phyloP scores from a whole-genome alignment of 2,113 vertebrate genomes.

The Anoplopoma fimbria region DNA sequence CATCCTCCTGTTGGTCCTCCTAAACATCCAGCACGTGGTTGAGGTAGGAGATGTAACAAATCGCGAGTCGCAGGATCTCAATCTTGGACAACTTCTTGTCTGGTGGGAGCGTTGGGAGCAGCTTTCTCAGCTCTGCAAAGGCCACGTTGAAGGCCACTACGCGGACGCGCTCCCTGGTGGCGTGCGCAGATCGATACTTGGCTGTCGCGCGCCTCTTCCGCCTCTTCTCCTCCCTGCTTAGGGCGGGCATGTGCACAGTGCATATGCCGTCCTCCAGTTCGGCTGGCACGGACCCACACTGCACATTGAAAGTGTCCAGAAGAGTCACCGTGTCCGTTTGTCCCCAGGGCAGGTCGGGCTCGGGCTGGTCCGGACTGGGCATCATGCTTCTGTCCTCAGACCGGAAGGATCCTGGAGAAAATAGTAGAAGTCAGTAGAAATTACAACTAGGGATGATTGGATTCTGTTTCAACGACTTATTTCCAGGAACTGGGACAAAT shows the following conservation, averaged over 20 bases:
- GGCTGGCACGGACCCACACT: constrained; percentile 72
- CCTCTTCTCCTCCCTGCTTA: constrained; percentile 90
- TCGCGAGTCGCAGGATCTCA: constrained; percentile 86
- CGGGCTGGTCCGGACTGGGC: constrained; percentile 89
- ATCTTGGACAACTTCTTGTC: constrained; percentile 89
- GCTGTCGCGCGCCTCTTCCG: constrained; percentile 78
- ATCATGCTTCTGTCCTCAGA: constrained; percentile 80
- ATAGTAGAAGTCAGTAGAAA: not conserved
- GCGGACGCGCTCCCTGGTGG: constrained; percentile 82
- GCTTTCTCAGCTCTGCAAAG: constrained; percentile 84
- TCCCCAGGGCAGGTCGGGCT: constrained; percentile 85
- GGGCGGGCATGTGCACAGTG: constrained; percentile 77
- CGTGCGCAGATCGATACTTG: constrained; percentile 80
- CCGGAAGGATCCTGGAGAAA: not conserved
- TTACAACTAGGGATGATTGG: not conserved
- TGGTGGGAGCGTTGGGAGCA: constrained; percentile 86
- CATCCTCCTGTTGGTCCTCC: constrained; percentile 3
- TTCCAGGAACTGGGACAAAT: not conserved
- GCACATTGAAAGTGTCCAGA: constrained; percentile 82
- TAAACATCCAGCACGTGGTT: constrained; percentile 87
- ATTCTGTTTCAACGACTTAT: not conserved
- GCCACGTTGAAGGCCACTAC: constrained; percentile 87
- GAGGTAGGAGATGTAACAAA: constrained; percentile 89
- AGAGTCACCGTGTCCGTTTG: constrained; percentile 86
- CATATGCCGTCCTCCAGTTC: constrained; percentile 74